These are phyloP conservation scores for Gymnoscelis rufifasciata DNA, from an alignment of 2,888 invertebrate genomes.

Conservation along the genomic window DNA sequence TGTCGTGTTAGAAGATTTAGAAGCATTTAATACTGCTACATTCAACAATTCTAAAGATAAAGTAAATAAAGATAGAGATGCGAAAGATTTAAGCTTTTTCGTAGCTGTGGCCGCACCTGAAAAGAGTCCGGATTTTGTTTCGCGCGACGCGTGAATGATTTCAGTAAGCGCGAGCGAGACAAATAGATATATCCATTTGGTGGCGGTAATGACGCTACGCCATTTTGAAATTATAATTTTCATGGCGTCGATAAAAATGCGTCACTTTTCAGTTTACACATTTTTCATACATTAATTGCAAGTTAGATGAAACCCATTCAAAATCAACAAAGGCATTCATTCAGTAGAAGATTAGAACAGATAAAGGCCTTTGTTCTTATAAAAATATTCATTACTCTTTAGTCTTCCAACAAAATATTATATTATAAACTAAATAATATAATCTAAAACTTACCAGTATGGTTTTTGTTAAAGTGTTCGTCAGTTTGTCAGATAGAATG, in stretches of 20 bases:
- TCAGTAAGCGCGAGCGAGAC: slow-evolving; percentile 59
- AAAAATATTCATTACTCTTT: no score
- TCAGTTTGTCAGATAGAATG: slow-evolving; percentile 30
- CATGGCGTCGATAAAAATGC: slow-evolving; percentile 15
- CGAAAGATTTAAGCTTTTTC: neutral
- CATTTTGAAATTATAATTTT: slow-evolving; percentile 19
- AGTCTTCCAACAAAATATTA: no score
- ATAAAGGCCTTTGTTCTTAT: no score
- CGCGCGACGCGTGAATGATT: slow-evolving; percentile 27
- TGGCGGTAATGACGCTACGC: slow-evolving; percentile 36
- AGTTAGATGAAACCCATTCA: neutral
- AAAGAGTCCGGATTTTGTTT: slow-evolving; percentile 31
- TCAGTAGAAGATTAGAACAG: no score
- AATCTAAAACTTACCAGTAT: slow-evolving; percentile 19
- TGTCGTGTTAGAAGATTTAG: neutral
- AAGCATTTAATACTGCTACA: neutral
- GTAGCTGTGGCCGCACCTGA: neutral
- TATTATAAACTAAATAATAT: neutral
- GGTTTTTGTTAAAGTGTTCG: slow-evolving; percentile 21
- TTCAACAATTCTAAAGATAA: neutral
- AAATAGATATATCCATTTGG: slow-evolving; percentile 41
- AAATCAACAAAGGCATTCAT: neutral
- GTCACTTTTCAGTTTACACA: slow-evolving; percentile 3
- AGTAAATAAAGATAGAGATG: neutral
- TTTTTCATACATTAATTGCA: neutral